These are phyloP conservation scores for Alfaro cultratus DNA, from an alignment of 2,797 vertebrate genomes.

Conservation along the genomic window DNA sequence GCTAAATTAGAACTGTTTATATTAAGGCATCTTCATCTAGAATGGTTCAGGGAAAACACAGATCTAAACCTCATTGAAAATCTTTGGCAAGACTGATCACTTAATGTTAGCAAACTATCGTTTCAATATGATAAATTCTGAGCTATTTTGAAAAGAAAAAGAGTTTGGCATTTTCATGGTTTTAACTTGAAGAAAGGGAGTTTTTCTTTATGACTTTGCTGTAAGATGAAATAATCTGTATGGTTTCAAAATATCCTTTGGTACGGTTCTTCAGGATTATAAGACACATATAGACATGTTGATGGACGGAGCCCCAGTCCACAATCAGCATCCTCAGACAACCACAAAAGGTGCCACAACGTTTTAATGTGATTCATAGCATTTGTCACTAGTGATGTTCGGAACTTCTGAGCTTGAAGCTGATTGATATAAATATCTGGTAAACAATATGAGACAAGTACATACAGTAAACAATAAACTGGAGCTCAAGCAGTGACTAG, in stretches of 20 bases:
- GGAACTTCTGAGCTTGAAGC: conserved; percentile 70
- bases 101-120: neutral
- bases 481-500: conserved; percentile 69
- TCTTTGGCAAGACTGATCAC: neutral
- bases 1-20: neutral
- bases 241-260: conserved; percentile 17
- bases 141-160: neutral
- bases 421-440: conserved; percentile 77
- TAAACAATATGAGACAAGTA: conserved; percentile 77
- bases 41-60: neutral
- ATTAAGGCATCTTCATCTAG: neutral
- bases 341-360: conserved; percentile 75
- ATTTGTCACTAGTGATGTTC: conserved; percentile 71
- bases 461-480: conserved; percentile 72
- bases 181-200: neutral
- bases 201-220: conserved; percentile 11
- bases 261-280: neutral
- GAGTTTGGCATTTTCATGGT: neutral
- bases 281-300: neutral
- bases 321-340: conserved; percentile 66
- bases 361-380: conserved; percentile 77
- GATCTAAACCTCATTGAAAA: neutral
- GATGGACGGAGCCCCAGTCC: conserved; percentile 43
- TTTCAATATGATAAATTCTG: neutral
- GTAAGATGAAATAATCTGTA: conserved; percentile 2